Evolutionary conservation across 2,888 invertebrate species (phyloP), one percentile per base, ranked within the genome.

Genomic region (Tridacna gigas): DNA sequence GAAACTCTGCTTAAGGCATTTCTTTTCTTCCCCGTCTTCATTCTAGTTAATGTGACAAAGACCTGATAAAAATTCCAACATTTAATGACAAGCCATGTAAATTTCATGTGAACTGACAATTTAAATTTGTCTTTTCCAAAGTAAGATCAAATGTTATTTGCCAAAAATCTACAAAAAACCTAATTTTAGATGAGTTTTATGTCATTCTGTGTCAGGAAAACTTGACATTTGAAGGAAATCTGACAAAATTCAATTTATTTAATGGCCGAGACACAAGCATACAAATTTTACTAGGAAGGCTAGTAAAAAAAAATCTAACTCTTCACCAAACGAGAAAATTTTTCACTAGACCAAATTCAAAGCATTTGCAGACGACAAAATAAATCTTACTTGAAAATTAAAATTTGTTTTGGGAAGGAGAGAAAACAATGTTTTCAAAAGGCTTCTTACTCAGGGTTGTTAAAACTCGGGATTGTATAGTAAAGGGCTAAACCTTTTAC

Each of bases 191-290:
- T 86, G 82, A 86, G 77, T 82, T 86, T 86, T 80, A 86, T 83
- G 82, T 80, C 80, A 65, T 22, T 28, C 67, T 65, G 75, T 82
- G 80, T 82, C 86, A 86, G 65, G 60, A 80, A 69, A 80, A 63
- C 71, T 80, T 74, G 69, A 65, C 78, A 66, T 83, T 83, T 73
- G 73, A 80, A 71, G 75, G 66, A 77, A 80, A 76, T 76, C 80
- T 48, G 74, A 84, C 86, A 82, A 84, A 86, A 86, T 86, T 84
- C 84, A 86, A 86, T 86, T 86, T 86, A 80, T 86, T 82, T 84
- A 84, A 86, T 86, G 84, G 82, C 26, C 65, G 48, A 82, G 84
- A 80, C 81, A 79, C 76, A 79, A 80, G 82, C 79, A 82, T 80
- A 86, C 83, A 83, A 78, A 84, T 81, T 83, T 81, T 77, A 81